These are phyloP conservation scores for Poeciliopsis paucimaculata DNA, from an alignment of 2,797 vertebrate genomes.

Conservation along the genomic window DNA sequence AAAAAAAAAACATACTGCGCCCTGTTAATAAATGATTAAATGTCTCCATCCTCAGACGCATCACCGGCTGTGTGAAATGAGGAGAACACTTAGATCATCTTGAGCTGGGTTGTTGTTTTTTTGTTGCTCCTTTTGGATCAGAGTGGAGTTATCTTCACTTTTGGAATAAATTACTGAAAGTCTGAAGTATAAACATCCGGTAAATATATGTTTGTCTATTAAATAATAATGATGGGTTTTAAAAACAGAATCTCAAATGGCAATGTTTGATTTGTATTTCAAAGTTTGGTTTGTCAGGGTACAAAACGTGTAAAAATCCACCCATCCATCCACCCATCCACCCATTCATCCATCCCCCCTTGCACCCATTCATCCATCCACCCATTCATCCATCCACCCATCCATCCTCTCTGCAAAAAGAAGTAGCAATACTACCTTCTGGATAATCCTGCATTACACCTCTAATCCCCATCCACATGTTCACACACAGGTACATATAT, in stretches of 20 bases:
- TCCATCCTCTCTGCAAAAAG: slow-evolving; percentile 51
- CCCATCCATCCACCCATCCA: background rate
- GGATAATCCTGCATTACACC: slow-evolving; percentile 84
- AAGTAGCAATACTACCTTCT: slow-evolving; percentile 78
- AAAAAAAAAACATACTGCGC: slow-evolving; percentile 26
- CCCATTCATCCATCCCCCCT: slow-evolving; percentile 24
- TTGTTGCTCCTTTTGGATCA: slow-evolving; percentile 45
- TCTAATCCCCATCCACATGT: slow-evolving; percentile 76
- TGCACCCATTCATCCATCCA: slow-evolving; percentile 21
- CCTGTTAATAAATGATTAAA: slow-evolving; percentile 67
- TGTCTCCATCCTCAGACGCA: slow-evolving; percentile 49
- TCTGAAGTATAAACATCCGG: slow-evolving; percentile 16
- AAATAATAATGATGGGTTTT: slow-evolving; percentile 12
- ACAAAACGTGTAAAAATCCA: slow-evolving; percentile 11
- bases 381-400: slow-evolving; percentile 9
- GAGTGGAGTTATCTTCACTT: slow-evolving; percentile 9
- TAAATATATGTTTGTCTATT: slow-evolving; percentile 7
- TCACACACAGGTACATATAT: slow-evolving; percentile 34
- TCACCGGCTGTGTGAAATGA: slow-evolving; percentile 44
- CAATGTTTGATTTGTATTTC: background rate
- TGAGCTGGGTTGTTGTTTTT: slow-evolving; percentile 38
- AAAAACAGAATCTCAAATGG: background rate
- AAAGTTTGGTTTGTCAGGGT: background rate
- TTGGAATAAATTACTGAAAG: slow-evolving; percentile 35
- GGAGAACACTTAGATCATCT: slow-evolving; percentile 53